Percentiles rank a stretch among this genome's conserved stretches.
phyloP scores from a whole-genome alignment of 2,888 invertebrate genomes.

The Synergus itoensis region DNA sequence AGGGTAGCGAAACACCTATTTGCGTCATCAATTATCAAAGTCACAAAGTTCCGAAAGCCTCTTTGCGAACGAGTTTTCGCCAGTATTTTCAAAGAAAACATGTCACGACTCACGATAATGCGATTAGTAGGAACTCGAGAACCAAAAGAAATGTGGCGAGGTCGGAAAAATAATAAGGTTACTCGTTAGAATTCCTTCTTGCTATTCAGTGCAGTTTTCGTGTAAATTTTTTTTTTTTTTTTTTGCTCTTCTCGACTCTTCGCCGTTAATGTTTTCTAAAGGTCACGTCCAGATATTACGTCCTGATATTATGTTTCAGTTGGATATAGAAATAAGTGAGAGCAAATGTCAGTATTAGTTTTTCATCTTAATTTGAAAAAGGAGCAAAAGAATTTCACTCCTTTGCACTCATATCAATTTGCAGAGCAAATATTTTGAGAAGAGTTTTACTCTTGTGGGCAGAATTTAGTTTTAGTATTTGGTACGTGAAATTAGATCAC shows the following conservation, averaged over 20 bases:
- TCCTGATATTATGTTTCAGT: constrained; percentile 30
- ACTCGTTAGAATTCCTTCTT: constrained; percentile 43
- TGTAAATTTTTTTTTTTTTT: neutral
- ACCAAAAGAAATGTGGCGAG: constrained; percentile 53
- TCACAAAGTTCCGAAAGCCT: constrained; percentile 18
- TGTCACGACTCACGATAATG: constrained; percentile 53
- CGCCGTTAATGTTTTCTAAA: constrained; percentile 18
- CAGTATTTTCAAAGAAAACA: constrained; percentile 31
- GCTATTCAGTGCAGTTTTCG: constrained; percentile 32
- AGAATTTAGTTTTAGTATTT: constrained; percentile 21
- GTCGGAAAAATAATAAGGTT: constrained; percentile 57
- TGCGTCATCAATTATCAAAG: constrained; percentile 39
- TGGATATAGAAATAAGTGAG: neutral
- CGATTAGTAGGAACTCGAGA: constrained; percentile 52
- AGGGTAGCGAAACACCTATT: constrained; percentile 35
- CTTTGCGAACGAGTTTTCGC: neutral
- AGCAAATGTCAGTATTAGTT: neutral
- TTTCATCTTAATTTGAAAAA: neutral
- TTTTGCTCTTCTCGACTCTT: constrained; percentile 14
- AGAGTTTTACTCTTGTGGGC: neutral
- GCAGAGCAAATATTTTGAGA: neutral
- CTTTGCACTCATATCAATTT: neutral
- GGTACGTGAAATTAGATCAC: constrained; percentile 21
- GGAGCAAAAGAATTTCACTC: neutral
- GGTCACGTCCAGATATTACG: constrained; percentile 28